Conservation (phyloP, 2,113 vertebrate species). For the Serilophus lunatus region DNA sequence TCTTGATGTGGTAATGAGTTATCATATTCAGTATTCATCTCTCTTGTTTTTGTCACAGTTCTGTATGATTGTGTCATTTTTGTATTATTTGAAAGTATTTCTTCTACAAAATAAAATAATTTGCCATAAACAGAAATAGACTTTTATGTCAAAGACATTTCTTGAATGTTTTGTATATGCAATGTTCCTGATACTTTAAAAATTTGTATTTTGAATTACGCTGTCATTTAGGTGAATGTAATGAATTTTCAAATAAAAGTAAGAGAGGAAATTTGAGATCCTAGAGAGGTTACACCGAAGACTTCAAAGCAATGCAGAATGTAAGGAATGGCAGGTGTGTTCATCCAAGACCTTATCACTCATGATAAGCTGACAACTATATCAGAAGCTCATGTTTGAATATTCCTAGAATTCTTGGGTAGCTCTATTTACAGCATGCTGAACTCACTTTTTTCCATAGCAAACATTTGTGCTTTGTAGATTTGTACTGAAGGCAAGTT, state of each 20-base stretch:
- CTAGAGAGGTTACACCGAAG: neutral
- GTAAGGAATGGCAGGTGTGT: neutral
- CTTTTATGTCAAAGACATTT: neutral
- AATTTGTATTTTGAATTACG: neutral
- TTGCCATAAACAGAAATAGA: constrained; percentile 63
- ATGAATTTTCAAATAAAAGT: neutral
- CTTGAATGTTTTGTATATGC: neutral
- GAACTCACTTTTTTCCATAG: neutral
- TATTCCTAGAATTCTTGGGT: neutral
- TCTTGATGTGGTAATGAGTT: constrained; percentile 67
- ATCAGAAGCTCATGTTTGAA: neutral
- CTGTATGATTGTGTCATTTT: constrained; percentile 72
- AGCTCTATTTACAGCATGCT: neutral
- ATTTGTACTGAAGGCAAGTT: neutral
- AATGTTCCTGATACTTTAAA: neutral
- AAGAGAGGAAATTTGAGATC: neutral
- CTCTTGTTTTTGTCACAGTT: constrained; percentile 73
- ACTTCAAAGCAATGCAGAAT: neutral
- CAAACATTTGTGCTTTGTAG: neutral
- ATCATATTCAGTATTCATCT: constrained; percentile 74
- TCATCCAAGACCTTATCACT: neutral
- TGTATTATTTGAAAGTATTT: constrained; percentile 77
- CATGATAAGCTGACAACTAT: neutral
- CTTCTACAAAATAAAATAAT: constrained; percentile 80
- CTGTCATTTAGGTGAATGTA: neutral